Evolutionary conservation across 2,888 invertebrate genomes (phyloP), one percentile per base, ranked within the genome.

Genomic region (Lasiommata megera): DNA sequence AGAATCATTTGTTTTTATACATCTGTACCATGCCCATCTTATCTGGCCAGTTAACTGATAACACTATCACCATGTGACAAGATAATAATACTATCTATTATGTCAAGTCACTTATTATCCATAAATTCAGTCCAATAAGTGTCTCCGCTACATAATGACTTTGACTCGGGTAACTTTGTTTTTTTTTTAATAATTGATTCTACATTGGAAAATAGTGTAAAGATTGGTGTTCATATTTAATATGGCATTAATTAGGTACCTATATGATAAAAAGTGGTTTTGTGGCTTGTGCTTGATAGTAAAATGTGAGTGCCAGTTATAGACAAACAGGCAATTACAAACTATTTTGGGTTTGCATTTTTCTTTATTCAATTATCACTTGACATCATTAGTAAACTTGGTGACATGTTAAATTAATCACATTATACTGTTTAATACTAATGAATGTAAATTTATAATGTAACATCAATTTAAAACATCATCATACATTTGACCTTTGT

Each of bases 81-180:
- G 82, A 86, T 86, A 86, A 82, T 66, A 73, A 63, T 63, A 69
- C 85, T 89, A 89, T 90, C 89, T 77, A 67, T 79, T 82, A 83
- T 76, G 82, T 84, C 78, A 80, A 76, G 64, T 64, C 58, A 62
- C 67, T 67, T 72, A 73, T 75, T 80, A 73, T 70, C 72, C 68
- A 74, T 76, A 77, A 79, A 77, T 76, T 85, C 77, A 90, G 88
- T 89, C 72, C 71, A 73, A 75, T 79, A 80, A 69, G 69, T 77
- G 77, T 77, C 79, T 78, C 76, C 74, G 70, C 73, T 69, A 74
- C 82, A 88, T 79, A 77, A 90, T 89, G 89, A 75, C 82, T 74
- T 70, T 74, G 65, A 83, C 81, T 70, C 82, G 89, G 89, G 89
- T 90, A 89, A 87, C 41, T 62, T 63, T 36, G 29, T 60, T 62